A percentile compares a stretch with the other conserved stretches of the same genome.
These are phyloP conservation scores for Megaceryle alcyon DNA, from an alignment of 2,797 vertebrate genomes.

Conservation along the genomic window DNA sequence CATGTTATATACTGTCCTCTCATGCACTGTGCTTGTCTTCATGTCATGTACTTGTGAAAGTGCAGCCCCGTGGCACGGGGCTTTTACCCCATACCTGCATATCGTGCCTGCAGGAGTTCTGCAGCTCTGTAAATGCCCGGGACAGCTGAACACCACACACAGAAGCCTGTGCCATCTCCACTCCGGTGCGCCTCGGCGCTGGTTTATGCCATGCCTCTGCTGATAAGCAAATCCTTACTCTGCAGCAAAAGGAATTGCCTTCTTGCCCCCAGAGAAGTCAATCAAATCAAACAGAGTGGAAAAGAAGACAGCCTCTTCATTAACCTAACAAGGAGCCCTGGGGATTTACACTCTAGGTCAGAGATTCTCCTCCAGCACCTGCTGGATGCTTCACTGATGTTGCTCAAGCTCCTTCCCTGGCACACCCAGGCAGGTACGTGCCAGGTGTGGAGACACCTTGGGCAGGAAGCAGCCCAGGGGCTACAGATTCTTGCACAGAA, in stretches of 20 bases:
- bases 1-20: fast-evolving
- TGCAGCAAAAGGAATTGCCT: background rate
- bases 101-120: background rate
- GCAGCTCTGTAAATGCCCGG: background rate
- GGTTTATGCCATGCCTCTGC: background rate
- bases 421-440: background rate
- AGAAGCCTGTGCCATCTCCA: background rate
- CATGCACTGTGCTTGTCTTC: fast-evolving
- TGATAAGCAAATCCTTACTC: slow-evolving; percentile 50
- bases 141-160: background rate
- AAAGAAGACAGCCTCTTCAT: slow-evolving; percentile 66
- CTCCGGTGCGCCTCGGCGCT: background rate
- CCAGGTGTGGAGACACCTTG: background rate
- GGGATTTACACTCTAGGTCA: slow-evolving; percentile 25
- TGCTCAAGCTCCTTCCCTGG: background rate
- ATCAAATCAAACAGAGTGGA: slow-evolving; percentile 63
- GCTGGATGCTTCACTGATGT: background rate
- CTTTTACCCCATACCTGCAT: fast-evolving
- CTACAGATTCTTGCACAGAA: fast-evolving
- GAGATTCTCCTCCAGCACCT: slow-evolving; percentile 15
- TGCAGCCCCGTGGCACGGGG: fast-evolving
- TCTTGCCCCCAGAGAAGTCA: slow-evolving; percentile 59
- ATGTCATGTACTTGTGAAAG: fast-evolving
- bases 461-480: background rate
- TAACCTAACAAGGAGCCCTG: slow-evolving; percentile 64